Base-by-base conservation (phyloP, 1,140 invertebrate genomes). In the Brachionus sp. region DNA sequence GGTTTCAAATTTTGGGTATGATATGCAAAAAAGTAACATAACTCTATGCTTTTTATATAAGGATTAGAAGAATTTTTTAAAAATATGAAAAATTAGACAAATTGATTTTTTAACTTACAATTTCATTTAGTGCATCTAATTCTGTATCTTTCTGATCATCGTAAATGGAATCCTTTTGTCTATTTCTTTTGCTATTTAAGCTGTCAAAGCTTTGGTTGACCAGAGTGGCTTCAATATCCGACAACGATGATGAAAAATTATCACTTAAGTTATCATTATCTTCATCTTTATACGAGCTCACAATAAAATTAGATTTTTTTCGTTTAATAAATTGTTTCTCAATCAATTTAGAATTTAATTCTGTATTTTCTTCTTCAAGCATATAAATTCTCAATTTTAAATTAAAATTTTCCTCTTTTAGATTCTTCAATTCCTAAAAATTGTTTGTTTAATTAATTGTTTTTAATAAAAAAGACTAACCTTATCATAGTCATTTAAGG, bases 331-430 rank as follows among this genome's bases (percentile, higher is more conserved):
- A 75, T 5, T 75, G 46, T 4, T 10, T 75, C 25, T 46, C 70
- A 46, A 13, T 25, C 46, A 29, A 25, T 25, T 75, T 75, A n/a
- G 9, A 33, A 73, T 39, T 73, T 19, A 75, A 75, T 4, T 75
- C 42, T 29, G 93, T 92, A 88, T 94, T 91, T 84, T 92, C 91
- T 88, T 96, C 95, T 87, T 97, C 94, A 68, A 96, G 89, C 87
- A 95, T 94, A 89, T 95, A 96, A 83, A 97, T 93, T 33, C 94
- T 90, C 64, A 96, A 89, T 88, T 96, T 96, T 0, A 96, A 89
- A 88, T 95, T 94, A 86, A 96, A 97, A 88, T 96, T 96, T 86
- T 96, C 95, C 86, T 95, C 95, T 84, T 93, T 92, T 62, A 96
- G 89, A 13, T 91, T 90, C 23, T 92, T 92, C 77, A 95, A 88